Evolutionary conservation across 2,888 invertebrate genomes (phyloP).

Genomic region (Oscheius sp.): DNA sequence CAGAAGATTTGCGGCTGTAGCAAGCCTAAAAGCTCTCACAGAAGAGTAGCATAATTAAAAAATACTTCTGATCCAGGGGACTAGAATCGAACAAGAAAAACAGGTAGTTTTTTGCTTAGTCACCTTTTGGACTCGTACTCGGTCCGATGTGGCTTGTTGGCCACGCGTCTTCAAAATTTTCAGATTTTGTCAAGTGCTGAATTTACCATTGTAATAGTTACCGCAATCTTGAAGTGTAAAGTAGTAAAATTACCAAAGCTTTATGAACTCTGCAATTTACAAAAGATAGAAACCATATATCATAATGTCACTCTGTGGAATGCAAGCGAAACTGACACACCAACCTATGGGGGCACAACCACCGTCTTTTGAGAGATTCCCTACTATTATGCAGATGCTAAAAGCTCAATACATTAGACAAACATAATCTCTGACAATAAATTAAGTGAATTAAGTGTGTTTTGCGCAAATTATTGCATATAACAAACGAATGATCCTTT

Average conservation of each 20-base stretch:
- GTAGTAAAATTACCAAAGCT: background rate
- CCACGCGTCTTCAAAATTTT: too few species aligned
- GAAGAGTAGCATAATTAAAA: too few species aligned
- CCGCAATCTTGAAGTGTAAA: too few species aligned
- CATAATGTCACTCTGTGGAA: slow-evolving; percentile 24
- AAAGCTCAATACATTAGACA: background rate
- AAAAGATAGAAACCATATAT: background rate
- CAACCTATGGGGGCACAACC: slow-evolving; percentile 29
- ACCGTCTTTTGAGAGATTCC: slow-evolving; percentile 28
- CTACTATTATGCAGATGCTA: slow-evolving; percentile 21
- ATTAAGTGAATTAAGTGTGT: slow-evolving; percentile 22
- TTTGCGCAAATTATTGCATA: slow-evolving; percentile 13
- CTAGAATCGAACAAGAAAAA: too few species aligned
- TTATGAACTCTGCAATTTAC: background rate
- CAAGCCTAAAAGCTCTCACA: too few species aligned
- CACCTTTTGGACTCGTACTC: too few species aligned
- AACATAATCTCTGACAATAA: slow-evolving; percentile 19
- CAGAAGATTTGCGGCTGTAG: too few species aligned
- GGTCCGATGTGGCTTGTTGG: too few species aligned
- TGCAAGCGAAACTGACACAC: slow-evolving; percentile 32
- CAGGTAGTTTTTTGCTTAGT: too few species aligned
- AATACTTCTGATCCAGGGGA: too few species aligned
- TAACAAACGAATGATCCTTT: slow-evolving; percentile 2
- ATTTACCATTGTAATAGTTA: too few species aligned
- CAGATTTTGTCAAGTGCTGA: too few species aligned